phyloP scores from a whole-genome alignment of 2,797 vertebrate species.

The Nyctibius grandis region DNA sequence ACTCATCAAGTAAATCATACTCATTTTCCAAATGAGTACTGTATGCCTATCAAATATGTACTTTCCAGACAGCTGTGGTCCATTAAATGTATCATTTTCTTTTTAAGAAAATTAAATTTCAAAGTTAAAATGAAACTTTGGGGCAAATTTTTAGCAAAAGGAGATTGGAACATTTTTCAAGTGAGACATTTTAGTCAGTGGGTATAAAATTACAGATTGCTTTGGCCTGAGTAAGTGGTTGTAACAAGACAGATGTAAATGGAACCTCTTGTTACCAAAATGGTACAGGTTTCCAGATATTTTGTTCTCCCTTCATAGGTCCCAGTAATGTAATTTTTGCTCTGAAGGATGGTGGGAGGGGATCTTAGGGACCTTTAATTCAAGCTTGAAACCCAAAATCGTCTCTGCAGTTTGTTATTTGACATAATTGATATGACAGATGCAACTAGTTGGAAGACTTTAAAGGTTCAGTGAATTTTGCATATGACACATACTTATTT shows the following conservation, averaged over 20 bases:
- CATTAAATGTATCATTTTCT: slow-evolving; percentile 58
- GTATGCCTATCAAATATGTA: slow-evolving; percentile 24
- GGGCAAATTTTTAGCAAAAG: neutral
- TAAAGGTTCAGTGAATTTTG: slow-evolving; percentile 24
- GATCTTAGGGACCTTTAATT: neutral
- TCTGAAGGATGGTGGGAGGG: neutral
- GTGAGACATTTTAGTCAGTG: neutral
- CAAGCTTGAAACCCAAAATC: neutral
- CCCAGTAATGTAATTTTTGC: neutral
- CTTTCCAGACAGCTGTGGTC: slow-evolving; percentile 48
- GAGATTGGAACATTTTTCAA: neutral
- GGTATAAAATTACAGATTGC: neutral
- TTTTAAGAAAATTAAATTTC: slow-evolving; percentile 62
- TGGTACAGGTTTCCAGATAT: neutral
- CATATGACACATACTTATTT: neutral
- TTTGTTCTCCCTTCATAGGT: neutral
- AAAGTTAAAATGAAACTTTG: slow-evolving; percentile 21
- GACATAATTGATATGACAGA: slow-evolving; percentile 19
- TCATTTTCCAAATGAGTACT: slow-evolving; percentile 59
- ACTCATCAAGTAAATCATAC: slow-evolving; percentile 63
- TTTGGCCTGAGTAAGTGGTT: neutral
- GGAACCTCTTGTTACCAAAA: neutral
- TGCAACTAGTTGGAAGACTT: slow-evolving; percentile 33
- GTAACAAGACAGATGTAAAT: neutral
- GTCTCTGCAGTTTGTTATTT: neutral